Conservation (phyloP, 2,797 vertebrate species). For the Eulemur albifrons region DNA sequence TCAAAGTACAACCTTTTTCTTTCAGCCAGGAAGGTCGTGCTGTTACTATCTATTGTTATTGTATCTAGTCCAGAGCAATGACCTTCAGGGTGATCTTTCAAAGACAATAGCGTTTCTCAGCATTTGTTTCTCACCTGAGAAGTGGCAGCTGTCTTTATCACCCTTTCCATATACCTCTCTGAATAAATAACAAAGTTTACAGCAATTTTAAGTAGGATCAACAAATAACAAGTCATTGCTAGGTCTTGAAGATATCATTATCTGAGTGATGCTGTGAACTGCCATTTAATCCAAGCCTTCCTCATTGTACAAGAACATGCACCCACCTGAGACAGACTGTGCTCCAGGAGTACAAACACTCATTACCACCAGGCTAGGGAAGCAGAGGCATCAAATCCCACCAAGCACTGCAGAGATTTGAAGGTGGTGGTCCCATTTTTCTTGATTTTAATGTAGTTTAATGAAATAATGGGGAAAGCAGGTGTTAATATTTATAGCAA, state of each 20-base stretch:
- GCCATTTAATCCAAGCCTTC: not conserved
- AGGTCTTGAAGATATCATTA: not conserved
- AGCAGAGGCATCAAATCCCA: not conserved
- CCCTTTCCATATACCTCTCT: not conserved
- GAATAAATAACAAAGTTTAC: constrained; percentile 23
- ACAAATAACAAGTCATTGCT: not conserved
- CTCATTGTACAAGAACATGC: not conserved
- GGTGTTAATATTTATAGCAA: not conserved
- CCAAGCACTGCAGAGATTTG: not conserved
- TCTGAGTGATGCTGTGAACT: not conserved
- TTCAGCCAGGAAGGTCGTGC: constrained; percentile 24
- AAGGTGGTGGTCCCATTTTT: not conserved
- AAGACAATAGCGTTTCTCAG: constrained; percentile 33
- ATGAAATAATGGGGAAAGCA: not conserved
- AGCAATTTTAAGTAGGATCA: constrained; percentile 23
- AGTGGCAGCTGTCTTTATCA: not conserved
- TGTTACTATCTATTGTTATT: not conserved
- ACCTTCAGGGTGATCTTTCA: constrained; percentile 32
- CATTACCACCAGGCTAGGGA: not conserved
- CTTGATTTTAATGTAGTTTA: not conserved
- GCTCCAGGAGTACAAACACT: not conserved
- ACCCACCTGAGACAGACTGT: not conserved
- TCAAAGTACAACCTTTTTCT: not conserved
- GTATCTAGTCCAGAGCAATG: not conserved
- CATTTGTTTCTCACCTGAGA: constrained; percentile 34